Conservation (phyloP, 2,888 invertebrate species). For the Mythimna impura region DNA sequence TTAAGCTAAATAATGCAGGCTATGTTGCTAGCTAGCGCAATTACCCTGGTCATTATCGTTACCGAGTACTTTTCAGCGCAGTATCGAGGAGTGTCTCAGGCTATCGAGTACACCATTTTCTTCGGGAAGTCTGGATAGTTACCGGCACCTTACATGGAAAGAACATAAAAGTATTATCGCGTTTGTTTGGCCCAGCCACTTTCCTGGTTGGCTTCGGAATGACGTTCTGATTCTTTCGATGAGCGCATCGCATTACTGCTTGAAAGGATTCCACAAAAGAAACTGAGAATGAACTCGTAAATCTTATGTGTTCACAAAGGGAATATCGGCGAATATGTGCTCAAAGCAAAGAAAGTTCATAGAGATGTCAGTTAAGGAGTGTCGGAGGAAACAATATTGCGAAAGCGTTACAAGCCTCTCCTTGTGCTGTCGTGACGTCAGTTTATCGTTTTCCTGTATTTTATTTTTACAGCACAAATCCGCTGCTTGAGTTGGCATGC, state of each 20-base stretch:
- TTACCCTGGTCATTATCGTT: constrained; percentile 56
- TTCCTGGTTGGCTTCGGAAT: constrained; percentile 68
- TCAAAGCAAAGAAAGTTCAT: constrained; percentile 40
- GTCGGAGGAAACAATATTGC: constrained; percentile 45
- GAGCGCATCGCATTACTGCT: constrained; percentile 64
- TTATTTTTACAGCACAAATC: constrained; percentile 2
- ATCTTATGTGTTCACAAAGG: constrained; percentile 63
- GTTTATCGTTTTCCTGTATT: constrained; percentile 7
- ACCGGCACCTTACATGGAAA: constrained; percentile 65
- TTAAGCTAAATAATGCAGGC: constrained; percentile 68
- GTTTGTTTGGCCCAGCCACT: constrained; percentile 62
- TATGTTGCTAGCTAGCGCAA: constrained; percentile 54
- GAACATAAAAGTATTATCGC: constrained; percentile 61
- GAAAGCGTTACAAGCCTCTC: constrained; percentile 58
- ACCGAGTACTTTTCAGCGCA: constrained; percentile 67
- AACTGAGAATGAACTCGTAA: constrained; percentile 61
- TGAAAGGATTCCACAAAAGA: constrained; percentile 64
- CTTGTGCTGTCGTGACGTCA: constrained; percentile 43
- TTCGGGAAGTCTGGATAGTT: constrained; percentile 66
- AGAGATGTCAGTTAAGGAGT: constrained; percentile 31
- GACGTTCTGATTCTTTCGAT: constrained; percentile 53
- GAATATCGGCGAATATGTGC: constrained; percentile 47
- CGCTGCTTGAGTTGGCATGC: not conserved
- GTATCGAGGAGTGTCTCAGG: constrained; percentile 66
- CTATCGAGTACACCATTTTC: constrained; percentile 64